Percentiles rank a stretch among this genome's conserved stretches.
These are phyloP conservation scores for Orchesella flavescens DNA, from an alignment of 2,888 invertebrate species.

Conservation along the genomic window DNA sequence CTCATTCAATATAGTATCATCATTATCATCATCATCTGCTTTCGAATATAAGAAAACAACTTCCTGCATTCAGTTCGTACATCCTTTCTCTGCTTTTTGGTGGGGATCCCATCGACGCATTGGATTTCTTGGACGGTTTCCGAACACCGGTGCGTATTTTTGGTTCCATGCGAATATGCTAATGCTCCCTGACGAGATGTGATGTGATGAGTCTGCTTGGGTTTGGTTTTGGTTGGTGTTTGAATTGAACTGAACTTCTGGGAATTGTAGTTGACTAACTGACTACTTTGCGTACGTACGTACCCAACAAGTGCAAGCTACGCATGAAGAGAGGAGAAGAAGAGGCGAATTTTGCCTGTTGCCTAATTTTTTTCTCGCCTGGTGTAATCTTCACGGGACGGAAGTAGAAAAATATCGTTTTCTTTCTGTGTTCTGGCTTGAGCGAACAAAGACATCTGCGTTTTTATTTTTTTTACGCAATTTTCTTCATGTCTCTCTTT, in stretches of 20 bases:
- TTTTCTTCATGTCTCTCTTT: conserved; percentile 9
- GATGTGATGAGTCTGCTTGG: not conserved
- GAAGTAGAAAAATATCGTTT: conserved; percentile 29
- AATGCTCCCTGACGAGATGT: not conserved
- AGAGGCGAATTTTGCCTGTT: not conserved
- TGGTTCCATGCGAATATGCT: not conserved
- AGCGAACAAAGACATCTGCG: conserved; percentile 58
- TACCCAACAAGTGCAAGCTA: not conserved
- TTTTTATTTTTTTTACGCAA: conserved; percentile 32
- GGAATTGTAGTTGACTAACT: not conserved
- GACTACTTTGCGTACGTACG: too few species aligned
- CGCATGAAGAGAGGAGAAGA: not conserved
- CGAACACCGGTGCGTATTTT: conserved; percentile 30
- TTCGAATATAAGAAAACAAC: not conserved
- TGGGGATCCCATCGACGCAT: conserved; percentile 29
- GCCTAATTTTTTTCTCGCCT: not conserved
- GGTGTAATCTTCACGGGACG: conserved; percentile 24
- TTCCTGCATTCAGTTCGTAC: conserved; percentile 1
- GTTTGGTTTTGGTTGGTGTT: not conserved
- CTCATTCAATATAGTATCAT: conserved; percentile 3
- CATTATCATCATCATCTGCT: not conserved
- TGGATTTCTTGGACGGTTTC: conserved; percentile 40
- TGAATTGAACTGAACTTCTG: not conserved
- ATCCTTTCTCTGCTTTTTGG: conserved; percentile 4
- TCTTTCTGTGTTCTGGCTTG: not conserved